Percentiles rank a stretch among this genome's conserved stretches.
phyloP scores from a whole-genome alignment of 30 jellyfish, hydroid and myxozoan genomes.

The Catostylus mosaicus region DNA sequence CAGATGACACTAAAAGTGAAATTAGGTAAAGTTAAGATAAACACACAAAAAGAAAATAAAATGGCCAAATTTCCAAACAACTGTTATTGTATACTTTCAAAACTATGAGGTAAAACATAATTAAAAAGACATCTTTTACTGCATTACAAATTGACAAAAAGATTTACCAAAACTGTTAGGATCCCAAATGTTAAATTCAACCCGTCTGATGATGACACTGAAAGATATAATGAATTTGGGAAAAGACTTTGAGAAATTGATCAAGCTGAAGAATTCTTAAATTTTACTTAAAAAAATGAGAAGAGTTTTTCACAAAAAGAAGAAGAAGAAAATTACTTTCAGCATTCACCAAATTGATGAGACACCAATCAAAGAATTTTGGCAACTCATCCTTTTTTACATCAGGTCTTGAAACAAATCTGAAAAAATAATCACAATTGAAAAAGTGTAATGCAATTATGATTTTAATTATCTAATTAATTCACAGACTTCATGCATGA shows the following conservation, averaged over 20 bases:
- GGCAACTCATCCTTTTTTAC: conserved; percentile 61
- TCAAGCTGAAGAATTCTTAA: neutral
- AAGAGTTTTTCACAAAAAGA: too few relatives aligned
- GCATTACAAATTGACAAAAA: too few relatives aligned
- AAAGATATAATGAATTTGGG: neutral
- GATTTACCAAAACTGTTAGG: neutral
- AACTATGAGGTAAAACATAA: too few relatives aligned
- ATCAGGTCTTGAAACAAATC: conserved; percentile 95
- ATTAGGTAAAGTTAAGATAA: too few relatives aligned
- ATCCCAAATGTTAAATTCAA: neutral
- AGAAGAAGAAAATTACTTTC: neutral
- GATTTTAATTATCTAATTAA: too few relatives aligned
- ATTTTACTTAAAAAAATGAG: neutral
- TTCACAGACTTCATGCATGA: too few relatives aligned
- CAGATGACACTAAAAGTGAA: conserved; percentile 59
- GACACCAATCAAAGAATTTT: conserved; percentile 66
- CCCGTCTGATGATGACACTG: neutral
- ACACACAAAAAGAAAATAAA: too few relatives aligned
- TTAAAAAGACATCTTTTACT: too few relatives aligned
- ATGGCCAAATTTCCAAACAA: too few relatives aligned
- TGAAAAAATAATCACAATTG: conserved; percentile 9
- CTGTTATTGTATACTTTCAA: too few relatives aligned
- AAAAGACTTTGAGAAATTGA: neutral
- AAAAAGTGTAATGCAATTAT: too few relatives aligned
- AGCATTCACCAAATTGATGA: neutral